Evolutionary conservation across 2,113 vertebrate genomes (phyloP), one percentile per base, ranked within the genome.

Genomic region (Tor tambroides): DNA sequence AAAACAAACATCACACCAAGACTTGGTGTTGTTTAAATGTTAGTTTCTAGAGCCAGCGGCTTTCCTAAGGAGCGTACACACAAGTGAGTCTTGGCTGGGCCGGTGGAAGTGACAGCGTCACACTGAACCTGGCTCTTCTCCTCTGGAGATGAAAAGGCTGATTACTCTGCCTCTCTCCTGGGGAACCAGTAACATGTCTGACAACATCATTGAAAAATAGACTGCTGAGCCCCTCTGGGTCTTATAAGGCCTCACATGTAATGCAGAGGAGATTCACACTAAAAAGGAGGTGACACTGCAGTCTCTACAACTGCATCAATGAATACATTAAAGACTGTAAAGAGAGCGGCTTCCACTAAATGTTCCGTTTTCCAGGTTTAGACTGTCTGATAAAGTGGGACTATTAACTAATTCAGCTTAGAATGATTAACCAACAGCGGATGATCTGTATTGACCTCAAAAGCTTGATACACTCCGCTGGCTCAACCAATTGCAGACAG

Each of bases 161-260:
- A 95, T 95, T 94, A 94, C 93, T 72, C 93, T 94, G 91, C 91
- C 74, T 83, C 91, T 92, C 94, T 94, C 93, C 92, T 89, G 89
- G 93, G 92, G 93, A 91, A 91, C 91, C 92, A 91, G 92, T 92
- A 93, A 94, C 94, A 94, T 92, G 92, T 92, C 91, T 95, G 94
- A 95, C 93, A 94, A 94, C 94, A 95, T 95, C 94, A 95, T 92
- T 93, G 92, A 92, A 95, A 95, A 95, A 95, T 92, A 95, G 94
- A 94, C 93, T 91, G 90, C 92, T 51, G 88, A 89, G 89, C 91
- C 93, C 94, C 94, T 94, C 83, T 93, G 94, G 94, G 94, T 92
- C 93, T 92, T 92, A 89, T 94, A 94, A 94, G 93, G 93, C 90
- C 93, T 93, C 92, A 92, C 89, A 92, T 92, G 94, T 93, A 93